A percentile compares a stretch with the other conserved stretches of the same genome.
Evolutionary conservation across 2,888 invertebrate genomes (phyloP).

Genomic region (Melinopterus prodromus): DNA sequence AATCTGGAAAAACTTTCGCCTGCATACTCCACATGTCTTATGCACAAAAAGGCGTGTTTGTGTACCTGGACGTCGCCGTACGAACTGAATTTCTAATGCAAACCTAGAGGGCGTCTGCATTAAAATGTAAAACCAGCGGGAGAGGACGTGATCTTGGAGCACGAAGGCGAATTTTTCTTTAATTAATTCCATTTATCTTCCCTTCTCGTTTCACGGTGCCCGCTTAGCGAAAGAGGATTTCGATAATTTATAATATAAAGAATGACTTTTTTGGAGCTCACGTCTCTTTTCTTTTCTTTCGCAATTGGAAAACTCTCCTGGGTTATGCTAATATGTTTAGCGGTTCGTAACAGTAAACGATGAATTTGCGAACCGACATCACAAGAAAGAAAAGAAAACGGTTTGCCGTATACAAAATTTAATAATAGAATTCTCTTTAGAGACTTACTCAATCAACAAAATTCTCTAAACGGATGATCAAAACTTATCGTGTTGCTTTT

Average conservation of each 20-base stretch:
- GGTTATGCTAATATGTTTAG: neutral
- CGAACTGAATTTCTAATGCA: slow-evolving; percentile 12
- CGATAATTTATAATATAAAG: slow-evolving; percentile 21
- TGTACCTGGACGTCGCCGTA: neutral
- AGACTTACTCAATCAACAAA: no score
- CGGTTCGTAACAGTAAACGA: neutral
- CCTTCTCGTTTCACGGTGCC: slow-evolving; percentile 19
- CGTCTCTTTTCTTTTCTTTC: slow-evolving; percentile 9
- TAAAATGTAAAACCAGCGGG: slow-evolving; percentile 19
- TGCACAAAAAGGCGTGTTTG: neutral
- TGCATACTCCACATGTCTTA: neutral
- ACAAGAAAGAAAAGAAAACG: no score
- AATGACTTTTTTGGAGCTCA: slow-evolving; percentile 6
- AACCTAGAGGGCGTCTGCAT: neutral
- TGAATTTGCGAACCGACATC: neutral
- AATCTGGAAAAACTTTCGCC: slow-evolving; percentile 9
- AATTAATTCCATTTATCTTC: slow-evolving; percentile 21
- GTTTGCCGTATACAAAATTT: no score
- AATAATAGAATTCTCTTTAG: no score
- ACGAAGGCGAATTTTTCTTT: slow-evolving; percentile 15
- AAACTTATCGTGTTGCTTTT: no score
- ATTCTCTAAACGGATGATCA: no score
- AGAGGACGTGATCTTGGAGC: slow-evolving; percentile 9
- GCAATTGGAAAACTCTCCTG: neutral
- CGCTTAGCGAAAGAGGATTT: slow-evolving; percentile 22